phyloP scores from a whole-genome alignment of 2,113 vertebrate species.

The Hippocampus zosterae region DNA sequence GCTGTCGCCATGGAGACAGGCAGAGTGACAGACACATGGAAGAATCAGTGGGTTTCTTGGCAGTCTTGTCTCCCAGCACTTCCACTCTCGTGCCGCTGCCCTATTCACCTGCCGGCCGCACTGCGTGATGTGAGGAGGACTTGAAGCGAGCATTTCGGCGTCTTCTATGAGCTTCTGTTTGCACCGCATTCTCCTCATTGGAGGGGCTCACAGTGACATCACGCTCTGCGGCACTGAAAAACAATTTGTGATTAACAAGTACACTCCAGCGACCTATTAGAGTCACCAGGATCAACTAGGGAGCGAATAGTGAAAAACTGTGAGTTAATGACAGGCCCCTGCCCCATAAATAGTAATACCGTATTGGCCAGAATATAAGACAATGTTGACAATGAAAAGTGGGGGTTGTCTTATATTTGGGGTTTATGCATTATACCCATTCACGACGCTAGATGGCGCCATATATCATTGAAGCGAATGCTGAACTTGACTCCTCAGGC shows the following conservation, averaged over 20 bases:
- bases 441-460: no score
- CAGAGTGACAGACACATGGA: slow-evolving; percentile 42
- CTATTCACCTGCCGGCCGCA: slow-evolving; percentile 20
- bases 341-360: no score
- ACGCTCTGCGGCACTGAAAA: background rate
- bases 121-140: slow-evolving; percentile 6
- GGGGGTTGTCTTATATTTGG: no score
- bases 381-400: no score
- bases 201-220: background rate
- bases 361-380: no score
- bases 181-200: slow-evolving; percentile 10
- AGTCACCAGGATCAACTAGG: no score
- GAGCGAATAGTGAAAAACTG: no score
- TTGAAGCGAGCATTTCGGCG: background rate
- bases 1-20: slow-evolving; percentile 48
- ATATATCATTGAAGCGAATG: no score
- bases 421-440: no score
- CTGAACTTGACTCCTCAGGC: no score
- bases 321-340: no score
- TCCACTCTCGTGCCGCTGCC: slow-evolving; percentile 23
- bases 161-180: slow-evolving; percentile 4
- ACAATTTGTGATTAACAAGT: background rate
- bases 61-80: background rate
- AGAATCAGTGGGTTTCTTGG: slow-evolving; percentile 30
- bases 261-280: background rate